A percentile compares a stretch with the other conserved stretches of the same genome.
phyloP scores from a whole-genome alignment of 1,140 invertebrate species.

The Steinernema khuongi region DNA sequence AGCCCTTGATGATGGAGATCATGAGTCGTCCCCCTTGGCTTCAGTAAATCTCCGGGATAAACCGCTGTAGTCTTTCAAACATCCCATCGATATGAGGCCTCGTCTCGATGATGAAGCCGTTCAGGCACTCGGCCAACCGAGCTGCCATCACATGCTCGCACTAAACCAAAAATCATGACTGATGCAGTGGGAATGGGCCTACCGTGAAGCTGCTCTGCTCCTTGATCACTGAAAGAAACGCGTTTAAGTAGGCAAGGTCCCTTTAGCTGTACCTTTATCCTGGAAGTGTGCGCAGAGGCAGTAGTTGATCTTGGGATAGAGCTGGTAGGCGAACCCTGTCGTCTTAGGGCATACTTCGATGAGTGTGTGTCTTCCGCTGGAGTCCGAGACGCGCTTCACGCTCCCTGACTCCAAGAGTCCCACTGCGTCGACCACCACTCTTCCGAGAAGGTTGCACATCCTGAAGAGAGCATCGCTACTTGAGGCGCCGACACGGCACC shows the following conservation, averaged over 20 bases:
- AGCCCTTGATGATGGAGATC: too few species aligned
- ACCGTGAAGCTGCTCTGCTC: background rate
- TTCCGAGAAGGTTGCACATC: background rate
- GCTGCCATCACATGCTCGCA: background rate
- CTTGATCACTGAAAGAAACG: background rate
- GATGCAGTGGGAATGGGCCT: too few species aligned
- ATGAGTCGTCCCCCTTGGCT: too few species aligned
- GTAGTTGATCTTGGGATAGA: background rate
- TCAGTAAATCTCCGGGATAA: conserved; percentile 1
- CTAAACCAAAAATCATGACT: background rate
- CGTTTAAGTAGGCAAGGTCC: background rate
- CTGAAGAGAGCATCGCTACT: background rate
- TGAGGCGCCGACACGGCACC: background rate
- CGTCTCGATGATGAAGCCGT: background rate
- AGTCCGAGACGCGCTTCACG: background rate
- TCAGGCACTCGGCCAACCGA: background rate
- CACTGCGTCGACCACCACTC: background rate
- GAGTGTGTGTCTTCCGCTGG: background rate
- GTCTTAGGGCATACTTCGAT: background rate
- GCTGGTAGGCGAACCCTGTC: background rate
- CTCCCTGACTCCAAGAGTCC: background rate
- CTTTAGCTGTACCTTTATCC: background rate
- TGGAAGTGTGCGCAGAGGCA: background rate
- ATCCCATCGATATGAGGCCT: background rate
- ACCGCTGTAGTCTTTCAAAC: background rate